These are phyloP conservation scores for Psix sp. DNA, from an alignment of 1,140 invertebrate genomes.

Conservation along the genomic window DNA sequence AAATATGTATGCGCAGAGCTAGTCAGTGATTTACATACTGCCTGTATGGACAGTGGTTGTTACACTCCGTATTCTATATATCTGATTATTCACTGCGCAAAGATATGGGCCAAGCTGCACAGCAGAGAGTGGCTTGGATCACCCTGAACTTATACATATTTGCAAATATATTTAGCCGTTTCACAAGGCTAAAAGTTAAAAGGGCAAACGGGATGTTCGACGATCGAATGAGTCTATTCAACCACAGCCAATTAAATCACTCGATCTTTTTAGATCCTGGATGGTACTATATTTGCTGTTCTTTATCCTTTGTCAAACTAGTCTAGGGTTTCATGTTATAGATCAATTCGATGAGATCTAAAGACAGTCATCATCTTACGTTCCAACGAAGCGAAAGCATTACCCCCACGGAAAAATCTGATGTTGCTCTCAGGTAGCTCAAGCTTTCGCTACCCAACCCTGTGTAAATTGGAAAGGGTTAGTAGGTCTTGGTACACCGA, in stretches of 20 bases:
- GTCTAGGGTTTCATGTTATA: too few relatives aligned
- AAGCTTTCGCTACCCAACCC: conserved; percentile 33
- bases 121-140: conserved; percentile 62
- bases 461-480: conserved; percentile 43
- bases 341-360: too few relatives aligned
- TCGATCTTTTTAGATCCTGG: conserved; percentile 53
- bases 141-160: conserved; percentile 71
- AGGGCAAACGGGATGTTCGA: conserved; percentile 68
- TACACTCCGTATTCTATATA: conserved; percentile 60
- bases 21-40: conserved; percentile 71
- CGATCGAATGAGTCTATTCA: conserved; percentile 65
- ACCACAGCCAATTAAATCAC: conserved; percentile 71
- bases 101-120: not conserved
- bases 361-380: too few relatives aligned
- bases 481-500: conserved; percentile 51
- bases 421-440: conserved; percentile 33
- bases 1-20: conserved; percentile 50
- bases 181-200: conserved; percentile 68
- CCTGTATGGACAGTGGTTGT: conserved; percentile 56
- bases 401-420: conserved; percentile 54
- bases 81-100: conserved; percentile 69
- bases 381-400: not conserved
- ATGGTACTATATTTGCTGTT: conserved; percentile 2
- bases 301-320: conserved; percentile 18
- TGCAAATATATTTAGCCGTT: conserved; percentile 74